Conservation (phyloP, 2,888 invertebrate species). For the Apantesis nais region DNA sequence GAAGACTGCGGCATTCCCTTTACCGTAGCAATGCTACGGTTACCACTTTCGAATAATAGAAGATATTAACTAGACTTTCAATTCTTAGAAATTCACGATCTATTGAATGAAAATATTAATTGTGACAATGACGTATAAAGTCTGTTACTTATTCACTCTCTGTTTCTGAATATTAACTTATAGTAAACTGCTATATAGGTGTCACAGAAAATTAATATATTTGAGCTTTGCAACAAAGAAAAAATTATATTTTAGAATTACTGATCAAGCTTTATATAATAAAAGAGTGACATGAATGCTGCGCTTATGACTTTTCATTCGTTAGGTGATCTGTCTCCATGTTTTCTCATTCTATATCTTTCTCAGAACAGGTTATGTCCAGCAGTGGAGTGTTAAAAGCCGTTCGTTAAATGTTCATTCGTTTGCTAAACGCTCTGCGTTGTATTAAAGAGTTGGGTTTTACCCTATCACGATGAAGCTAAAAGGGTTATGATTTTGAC, state of each 20-base stretch:
- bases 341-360: too few relatives aligned
- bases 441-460: constrained; percentile 4
- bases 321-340: too few relatives aligned
- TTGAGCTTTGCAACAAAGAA: too few relatives aligned
- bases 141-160: constrained; percentile 30
- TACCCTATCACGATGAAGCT: background rate
- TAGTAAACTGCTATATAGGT: constrained; percentile 2
- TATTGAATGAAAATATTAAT: constrained; percentile 33
- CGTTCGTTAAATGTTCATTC: background rate
- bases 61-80: constrained; percentile 39
- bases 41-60: constrained; percentile 42
- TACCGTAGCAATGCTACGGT: constrained; percentile 41
- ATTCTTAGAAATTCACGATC: constrained; percentile 33
- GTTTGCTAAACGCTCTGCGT: background rate
- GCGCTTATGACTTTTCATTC: too few relatives aligned
- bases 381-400: too few relatives aligned
- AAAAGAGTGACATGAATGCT: too few relatives aligned
- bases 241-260: background rate
- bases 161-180: constrained; percentile 13
- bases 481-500: constrained; percentile 14
- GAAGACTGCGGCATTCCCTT: constrained; percentile 53
- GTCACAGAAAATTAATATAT: background rate
- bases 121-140: constrained; percentile 25
- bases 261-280: background rate
- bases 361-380: too few relatives aligned